Percentiles rank a stretch among this genome's conserved stretches.
Conservation (phyloP, 2,113 vertebrate species). For the Sigmodon hispidus region DNA sequence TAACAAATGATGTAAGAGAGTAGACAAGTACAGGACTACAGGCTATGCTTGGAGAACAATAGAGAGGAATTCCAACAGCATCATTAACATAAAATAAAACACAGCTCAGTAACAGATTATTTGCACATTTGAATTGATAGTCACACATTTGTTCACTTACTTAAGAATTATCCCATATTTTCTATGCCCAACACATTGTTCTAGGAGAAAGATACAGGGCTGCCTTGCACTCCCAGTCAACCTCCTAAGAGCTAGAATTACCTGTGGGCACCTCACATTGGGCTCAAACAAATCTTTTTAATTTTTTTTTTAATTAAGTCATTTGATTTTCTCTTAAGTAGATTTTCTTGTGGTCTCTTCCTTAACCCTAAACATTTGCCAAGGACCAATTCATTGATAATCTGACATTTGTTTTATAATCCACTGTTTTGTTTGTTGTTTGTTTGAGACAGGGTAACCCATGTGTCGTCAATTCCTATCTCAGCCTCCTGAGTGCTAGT, state of each 20-base stretch:
- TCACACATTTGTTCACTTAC: background rate
- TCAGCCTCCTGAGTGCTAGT: background rate
- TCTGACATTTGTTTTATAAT: background rate
- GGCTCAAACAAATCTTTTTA: background rate
- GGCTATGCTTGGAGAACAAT: background rate
- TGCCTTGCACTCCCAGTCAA: background rate
- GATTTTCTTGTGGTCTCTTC: slow-evolving; percentile 38
- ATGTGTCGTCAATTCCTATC: background rate
- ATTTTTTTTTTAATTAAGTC: background rate
- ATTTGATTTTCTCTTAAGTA: slow-evolving; percentile 45
- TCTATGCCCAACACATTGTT: background rate
- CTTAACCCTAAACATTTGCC: background rate
- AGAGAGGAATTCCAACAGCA: background rate
- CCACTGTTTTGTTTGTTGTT: background rate
- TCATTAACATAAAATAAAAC: background rate
- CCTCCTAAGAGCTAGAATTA: background rate
- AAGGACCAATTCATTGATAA: background rate
- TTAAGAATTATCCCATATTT: background rate
- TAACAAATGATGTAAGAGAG: background rate
- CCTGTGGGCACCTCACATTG: background rate
- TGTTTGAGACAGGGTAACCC: too few species aligned
- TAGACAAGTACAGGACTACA: background rate
- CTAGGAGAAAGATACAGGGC: background rate
- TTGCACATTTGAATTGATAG: background rate
- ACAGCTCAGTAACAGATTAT: background rate